Base-by-base conservation (phyloP, 2,113 vertebrate genomes). In the Mohoua ochrocephala region DNA sequence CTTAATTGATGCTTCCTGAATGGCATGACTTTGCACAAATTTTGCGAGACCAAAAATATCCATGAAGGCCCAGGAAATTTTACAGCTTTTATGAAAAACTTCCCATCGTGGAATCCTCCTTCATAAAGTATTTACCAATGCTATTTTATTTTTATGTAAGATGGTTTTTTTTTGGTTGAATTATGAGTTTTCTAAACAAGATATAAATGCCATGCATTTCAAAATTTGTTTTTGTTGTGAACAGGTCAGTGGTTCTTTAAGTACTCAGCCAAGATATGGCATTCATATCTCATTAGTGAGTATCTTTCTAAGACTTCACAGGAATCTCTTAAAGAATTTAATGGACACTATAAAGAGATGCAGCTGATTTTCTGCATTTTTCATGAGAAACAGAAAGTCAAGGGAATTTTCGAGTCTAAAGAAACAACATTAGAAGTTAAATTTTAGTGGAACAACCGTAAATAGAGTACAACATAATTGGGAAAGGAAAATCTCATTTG, bases 281-380 rank as follows among this genome's bases (percentile, higher is more conserved):
- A 95, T 91, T 92, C 88, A 53, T 78, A 87, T 56, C 92, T 95
- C 87, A 91, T 96, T 95, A 96, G 59, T 84, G 59, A 90, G 28
- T 67, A 68, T 69, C 75, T 90, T 91, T 79, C 65, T 71, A 84
- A 91, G 65, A 94, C 47, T 94, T 95, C 87, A 93, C 68, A 85
- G 54, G 69, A 86, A 81, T 30, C 89, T 94, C 71, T 94, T 91
- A 71, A 89, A 90, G 91, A 93, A 84, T 95, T 94, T 95, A 96
- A 94, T 91, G 94, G 89, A 89, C 79, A 84, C 84, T 95, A 96
- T 94, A 97, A 97, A 96, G 95, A 95, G 90, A 73, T 83, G 42
- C 45, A 96, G 88, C 84, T 93, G 87, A 95, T 92, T 95, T 87
- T 92, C 77, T 96, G 78, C 75, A 96, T 95, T 93, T 97, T 96